Base-by-base conservation (phyloP, 2,797 vertebrate species). In the Acomys russatus region DNA sequence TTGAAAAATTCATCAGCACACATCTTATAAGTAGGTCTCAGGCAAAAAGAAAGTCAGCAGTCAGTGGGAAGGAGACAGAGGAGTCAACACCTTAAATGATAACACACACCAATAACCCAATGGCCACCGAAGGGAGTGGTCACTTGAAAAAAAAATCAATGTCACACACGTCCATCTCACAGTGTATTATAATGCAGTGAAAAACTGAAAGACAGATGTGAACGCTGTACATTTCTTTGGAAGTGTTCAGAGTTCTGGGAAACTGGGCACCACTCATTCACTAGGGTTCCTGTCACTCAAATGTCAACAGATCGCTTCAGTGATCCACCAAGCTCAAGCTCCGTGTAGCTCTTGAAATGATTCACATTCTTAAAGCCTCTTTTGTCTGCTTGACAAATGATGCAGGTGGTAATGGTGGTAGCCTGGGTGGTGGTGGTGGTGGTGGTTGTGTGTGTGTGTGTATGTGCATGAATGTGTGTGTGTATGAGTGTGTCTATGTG, bases 261-360 rank as follows among this genome's bases (percentile, higher is more conserved):
- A 87, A 84, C 74, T 35, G 78, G 84, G 20, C 12, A 61, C 96
- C 90, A 97, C 63, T 97, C 96, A 94, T 93, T 70, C 88, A 73
- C 90, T 88, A 88, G 93, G 61, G 51, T 91, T 90, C 88, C 38
- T 73, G 49, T 94, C 44, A 7, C 44, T 90, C 70, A 66, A 73
- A 70, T 88, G 94, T 38, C 92, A 94, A 96, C 78, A 84, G 88
- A 70, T 92, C 76, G 90, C 87, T 86, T 97, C 95, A 88, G 94
- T 94, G 80, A 92, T 76, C 71, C 71, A 78, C 66, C 64, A 70
- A 84, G 91, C 78, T 94, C 63, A 70, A 77, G 93, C 74, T 95
- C 86, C 56, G 54, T 94, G 92, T 49, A 92, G 82, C 74, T 94
- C 56, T 85, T 78, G 59, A 61, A 63, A 70, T 96, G 95, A 89